Evolutionary conservation across 2,797 vertebrate genomes (phyloP).

Genomic region (Lacerta viridis): DNA sequence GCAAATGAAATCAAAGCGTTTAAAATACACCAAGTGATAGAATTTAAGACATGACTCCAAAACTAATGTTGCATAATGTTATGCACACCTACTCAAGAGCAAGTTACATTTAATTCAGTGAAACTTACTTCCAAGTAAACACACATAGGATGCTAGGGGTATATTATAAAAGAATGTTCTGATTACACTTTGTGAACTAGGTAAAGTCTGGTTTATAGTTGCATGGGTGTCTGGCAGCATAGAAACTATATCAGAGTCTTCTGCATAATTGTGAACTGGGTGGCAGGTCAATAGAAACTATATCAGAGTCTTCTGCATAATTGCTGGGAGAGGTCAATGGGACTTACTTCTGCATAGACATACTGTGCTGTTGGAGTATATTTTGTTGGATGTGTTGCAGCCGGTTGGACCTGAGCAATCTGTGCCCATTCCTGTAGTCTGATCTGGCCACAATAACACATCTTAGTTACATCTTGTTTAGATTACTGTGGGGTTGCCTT

Average conservation of each 20-base stretch:
- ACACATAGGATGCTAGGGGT: neutral
- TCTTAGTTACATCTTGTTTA: too few relatives aligned
- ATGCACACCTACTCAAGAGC: neutral
- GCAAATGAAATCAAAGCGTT: neutral
- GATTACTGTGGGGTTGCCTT: too few relatives aligned
- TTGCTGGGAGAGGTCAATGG: too few relatives aligned
- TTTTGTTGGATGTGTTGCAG: too few relatives aligned
- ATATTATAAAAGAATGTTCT: neutral
- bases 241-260: neutral
- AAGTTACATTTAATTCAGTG: neutral
- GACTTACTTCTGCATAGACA: too few relatives aligned
- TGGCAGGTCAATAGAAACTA: neutral
- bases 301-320: too few relatives aligned
- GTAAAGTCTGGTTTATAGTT: neutral
- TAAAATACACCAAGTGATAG: neutral
- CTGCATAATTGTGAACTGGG: too few relatives aligned
- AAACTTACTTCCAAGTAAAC: neutral
- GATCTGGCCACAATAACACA: too few relatives aligned
- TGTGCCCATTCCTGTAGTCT: too few relatives aligned
- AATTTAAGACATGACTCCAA: neutral
- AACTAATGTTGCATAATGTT: neutral
- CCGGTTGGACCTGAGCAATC: too few relatives aligned
- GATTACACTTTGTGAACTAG: neutral
- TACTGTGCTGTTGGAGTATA: too few relatives aligned
- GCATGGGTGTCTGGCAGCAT: neutral